Evolutionary conservation across 2,113 vertebrate species (phyloP), one percentile per base, ranked within the genome.

Genomic region (Bubalus kerabau): DNA sequence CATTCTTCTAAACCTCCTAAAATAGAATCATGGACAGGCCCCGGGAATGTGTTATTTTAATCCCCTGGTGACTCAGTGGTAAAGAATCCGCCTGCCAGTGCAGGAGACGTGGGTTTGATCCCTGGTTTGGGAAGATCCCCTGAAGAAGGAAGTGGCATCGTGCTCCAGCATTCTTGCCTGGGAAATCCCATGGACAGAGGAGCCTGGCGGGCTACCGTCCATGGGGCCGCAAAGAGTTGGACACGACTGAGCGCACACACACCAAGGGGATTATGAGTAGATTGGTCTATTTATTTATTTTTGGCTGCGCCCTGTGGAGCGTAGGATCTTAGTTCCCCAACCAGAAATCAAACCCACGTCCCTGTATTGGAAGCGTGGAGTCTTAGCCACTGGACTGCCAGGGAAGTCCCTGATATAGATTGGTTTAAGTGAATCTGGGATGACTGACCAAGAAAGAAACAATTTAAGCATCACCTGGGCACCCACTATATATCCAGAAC

Each of bases 1-100:
- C 17, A 1, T 26, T 23, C 67, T n/a, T 71, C 78, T 5, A 6
- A 52, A 46, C 12, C 28, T 52, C 46, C 90, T 17, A 71, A 71
- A 9, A 15, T 2, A 54, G 57, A 46, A 12, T 24, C 11, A 0
- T 36, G 30, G 28, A 9, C 1, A 1, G 43, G 21, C 57, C 5
- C 62, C 46, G 0, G 62, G 43, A n/a, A 43, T 52, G 19, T 40
- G n/a, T 56, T 71, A 7, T 80, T 92, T 59, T 50, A 40, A 67
- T 0, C 7, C 23, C 32, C 32, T 14, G 67, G 67, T 71, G 67
- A 71, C 67, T 71, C 67, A 71, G 19, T 71, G 67, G 67, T 40
- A 40, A 71, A 71, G 67, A 71, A 40, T 71, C n/a, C 19, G 2
- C 67, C 67, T 71, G 9, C 19, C 67, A 71, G n/a, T 40, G 67